These are phyloP conservation scores for Athripsodes cinereus DNA, from an alignment of 2,888 invertebrate genomes.

Conservation along the genomic window DNA sequence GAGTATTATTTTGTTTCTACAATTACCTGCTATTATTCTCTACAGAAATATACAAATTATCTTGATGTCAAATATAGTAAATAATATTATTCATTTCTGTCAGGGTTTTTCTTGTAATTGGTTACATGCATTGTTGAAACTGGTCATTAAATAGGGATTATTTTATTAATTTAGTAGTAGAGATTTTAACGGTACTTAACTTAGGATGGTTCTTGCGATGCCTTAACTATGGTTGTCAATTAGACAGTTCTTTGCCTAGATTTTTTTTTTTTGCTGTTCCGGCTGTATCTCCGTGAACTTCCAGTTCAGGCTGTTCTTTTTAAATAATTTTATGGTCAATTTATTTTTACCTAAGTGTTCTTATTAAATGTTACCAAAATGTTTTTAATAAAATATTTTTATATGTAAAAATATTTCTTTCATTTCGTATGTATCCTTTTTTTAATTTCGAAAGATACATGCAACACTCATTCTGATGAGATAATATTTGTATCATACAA, in stretches of 20 bases:
- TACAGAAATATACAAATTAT: no score
- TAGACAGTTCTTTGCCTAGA: slow-evolving; percentile 53
- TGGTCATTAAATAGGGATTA: not conserved
- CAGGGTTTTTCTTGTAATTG: not conserved
- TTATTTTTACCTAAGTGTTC: slow-evolving; percentile 57
- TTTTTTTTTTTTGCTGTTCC: slow-evolving; percentile 44
- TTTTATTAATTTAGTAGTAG: not conserved
- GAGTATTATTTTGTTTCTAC: no score
- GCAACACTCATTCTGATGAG: no score
- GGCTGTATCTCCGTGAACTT: slow-evolving; percentile 51
- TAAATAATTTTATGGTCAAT: slow-evolving; percentile 54
- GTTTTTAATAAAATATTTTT: slow-evolving; percentile 58
- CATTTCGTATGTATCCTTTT: not conserved
- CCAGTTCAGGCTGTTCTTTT: slow-evolving; percentile 55
- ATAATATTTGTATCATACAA: no score
- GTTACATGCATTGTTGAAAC: not conserved
- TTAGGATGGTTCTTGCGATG: slow-evolving; percentile 52
- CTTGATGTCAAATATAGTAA: not conserved
- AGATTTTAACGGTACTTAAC: slow-evolving; percentile 46
- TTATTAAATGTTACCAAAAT: slow-evolving; percentile 58
- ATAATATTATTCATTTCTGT: no score
- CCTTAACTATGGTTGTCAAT: slow-evolving; percentile 57
- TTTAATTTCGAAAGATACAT: no score
- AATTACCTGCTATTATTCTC: no score
- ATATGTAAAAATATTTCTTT: slow-evolving; percentile 40